Conservation (phyloP, 2,888 invertebrate species). For the Atrina japonica region DNA sequence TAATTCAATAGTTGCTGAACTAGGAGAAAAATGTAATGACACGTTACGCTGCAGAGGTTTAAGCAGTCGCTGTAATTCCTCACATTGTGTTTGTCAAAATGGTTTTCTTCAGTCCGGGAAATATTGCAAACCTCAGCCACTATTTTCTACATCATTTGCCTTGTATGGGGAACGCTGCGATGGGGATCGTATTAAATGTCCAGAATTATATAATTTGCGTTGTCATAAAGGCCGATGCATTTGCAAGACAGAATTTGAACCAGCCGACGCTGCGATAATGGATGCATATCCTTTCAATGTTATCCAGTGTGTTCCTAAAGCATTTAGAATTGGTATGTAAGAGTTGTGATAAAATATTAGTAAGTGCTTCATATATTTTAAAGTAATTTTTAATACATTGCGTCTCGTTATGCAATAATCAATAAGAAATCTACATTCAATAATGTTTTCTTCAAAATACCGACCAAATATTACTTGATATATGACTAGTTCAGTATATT, state of each 20-base stretch:
- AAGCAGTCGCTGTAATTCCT: constrained; percentile 36
- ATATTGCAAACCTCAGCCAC: constrained; percentile 39
- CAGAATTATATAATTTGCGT: constrained; percentile 21
- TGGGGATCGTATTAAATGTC: constrained; percentile 26
- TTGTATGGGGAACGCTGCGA: constrained; percentile 39
- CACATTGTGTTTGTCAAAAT: constrained; percentile 43
- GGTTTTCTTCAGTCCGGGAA: constrained; percentile 35
- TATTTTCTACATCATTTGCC: constrained; percentile 27
- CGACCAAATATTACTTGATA: no score
- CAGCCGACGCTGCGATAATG: constrained; percentile 41
- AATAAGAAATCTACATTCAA: no score
- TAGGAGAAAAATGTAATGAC: constrained; percentile 30
- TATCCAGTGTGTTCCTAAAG: constrained; percentile 43
- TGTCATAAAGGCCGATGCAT: constrained; percentile 39
- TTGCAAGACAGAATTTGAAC: constrained; percentile 39
- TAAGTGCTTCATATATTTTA: no score
- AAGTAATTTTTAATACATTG: no score
- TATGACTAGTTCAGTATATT: no score
- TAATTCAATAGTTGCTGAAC: constrained; percentile 34
- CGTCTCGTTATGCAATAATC: no score
- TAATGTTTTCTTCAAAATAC: no score
- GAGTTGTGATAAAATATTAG: no score
- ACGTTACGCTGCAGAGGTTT: constrained; percentile 28
- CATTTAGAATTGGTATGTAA: constrained; percentile 48
- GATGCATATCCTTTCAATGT: constrained; percentile 46